Evolutionary conservation across 2,113 vertebrate genomes (phyloP).

Genomic region (Sardina pilchardus): DNA sequence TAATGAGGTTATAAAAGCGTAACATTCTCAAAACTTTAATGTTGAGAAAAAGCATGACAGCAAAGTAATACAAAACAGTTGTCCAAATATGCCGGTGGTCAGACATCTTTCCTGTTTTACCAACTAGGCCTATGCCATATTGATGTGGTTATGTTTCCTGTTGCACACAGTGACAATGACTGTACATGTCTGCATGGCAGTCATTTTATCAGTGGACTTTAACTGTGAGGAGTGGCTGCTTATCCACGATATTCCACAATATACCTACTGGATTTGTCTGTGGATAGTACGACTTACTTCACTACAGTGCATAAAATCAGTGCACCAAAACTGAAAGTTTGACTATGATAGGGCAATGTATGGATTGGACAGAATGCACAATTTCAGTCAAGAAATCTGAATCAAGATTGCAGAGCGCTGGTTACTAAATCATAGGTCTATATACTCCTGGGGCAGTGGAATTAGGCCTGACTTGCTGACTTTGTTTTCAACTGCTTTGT

Average conservation of each 20-base stretch:
- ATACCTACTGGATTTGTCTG: neutral
- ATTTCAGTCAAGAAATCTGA: neutral
- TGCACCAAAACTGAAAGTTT: neutral
- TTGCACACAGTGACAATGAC: neutral
- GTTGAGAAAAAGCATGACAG: too few species aligned
- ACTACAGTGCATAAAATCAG: neutral
- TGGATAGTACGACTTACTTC: neutral
- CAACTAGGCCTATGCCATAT: neutral
- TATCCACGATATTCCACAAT: slow-evolving; percentile 17
- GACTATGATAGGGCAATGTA: neutral
- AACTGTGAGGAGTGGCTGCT: neutral
- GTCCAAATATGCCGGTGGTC: too few species aligned
- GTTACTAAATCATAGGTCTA: neutral
- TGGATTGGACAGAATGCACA: too few species aligned
- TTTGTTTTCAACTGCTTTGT: neutral
- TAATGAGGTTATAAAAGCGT: too few species aligned
- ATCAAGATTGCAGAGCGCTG: neutral
- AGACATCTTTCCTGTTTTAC: too few species aligned
- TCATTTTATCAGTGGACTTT: slow-evolving; percentile 34
- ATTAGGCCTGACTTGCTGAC: too few species aligned
- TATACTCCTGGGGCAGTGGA: neutral
- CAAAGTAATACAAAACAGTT: too few species aligned
- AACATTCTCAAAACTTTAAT: too few species aligned
- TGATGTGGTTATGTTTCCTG: neutral
- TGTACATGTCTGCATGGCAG: neutral